A percentile compares a stretch with the other conserved stretches of the same genome.
Evolutionary conservation across 2,797 vertebrate species (phyloP).

Genomic region (Melanotaenia pygmaea): DNA sequence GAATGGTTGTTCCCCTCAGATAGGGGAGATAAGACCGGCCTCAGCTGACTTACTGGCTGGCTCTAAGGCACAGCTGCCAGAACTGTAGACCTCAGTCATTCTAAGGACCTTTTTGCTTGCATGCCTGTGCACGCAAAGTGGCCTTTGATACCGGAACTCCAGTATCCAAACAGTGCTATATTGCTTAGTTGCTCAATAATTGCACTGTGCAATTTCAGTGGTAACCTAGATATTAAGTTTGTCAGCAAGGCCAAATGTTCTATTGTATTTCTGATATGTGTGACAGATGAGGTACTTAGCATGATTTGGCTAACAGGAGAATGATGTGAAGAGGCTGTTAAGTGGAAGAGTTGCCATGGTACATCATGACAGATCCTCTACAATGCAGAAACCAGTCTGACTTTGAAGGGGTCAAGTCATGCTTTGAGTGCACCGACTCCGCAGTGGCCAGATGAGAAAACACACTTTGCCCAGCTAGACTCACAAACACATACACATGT

Average conservation of each 20-base stretch:
- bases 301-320: constrained; percentile 38
- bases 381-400: constrained; percentile 58
- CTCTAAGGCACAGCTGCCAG: constrained; percentile 67
- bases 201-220: constrained; percentile 8
- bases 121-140: constrained; percentile 30
- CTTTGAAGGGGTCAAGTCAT: constrained; percentile 68
- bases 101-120: constrained; percentile 62
- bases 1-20: constrained; percentile 56
- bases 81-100: constrained; percentile 69
- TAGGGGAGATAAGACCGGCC: constrained; percentile 49
- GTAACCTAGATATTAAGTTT: constrained; percentile 24
- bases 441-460: constrained; percentile 62
- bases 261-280: constrained; percentile 31
- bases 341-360: constrained; percentile 41
- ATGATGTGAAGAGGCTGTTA: constrained; percentile 35
- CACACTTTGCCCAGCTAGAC: constrained; percentile 52
- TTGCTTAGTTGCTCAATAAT: constrained; percentile 28
- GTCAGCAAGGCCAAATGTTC: constrained; percentile 3
- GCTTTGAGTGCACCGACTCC: constrained; percentile 52
- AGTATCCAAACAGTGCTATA: constrained; percentile 46
- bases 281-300: constrained; percentile 37
- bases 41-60: constrained; percentile 71
- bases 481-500: constrained; percentile 49
- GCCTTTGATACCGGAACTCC: constrained; percentile 66
- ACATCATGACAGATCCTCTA: constrained; percentile 34